Conservation (phyloP, 2,113 vertebrate species). For the Cochlearius cochlearius region DNA sequence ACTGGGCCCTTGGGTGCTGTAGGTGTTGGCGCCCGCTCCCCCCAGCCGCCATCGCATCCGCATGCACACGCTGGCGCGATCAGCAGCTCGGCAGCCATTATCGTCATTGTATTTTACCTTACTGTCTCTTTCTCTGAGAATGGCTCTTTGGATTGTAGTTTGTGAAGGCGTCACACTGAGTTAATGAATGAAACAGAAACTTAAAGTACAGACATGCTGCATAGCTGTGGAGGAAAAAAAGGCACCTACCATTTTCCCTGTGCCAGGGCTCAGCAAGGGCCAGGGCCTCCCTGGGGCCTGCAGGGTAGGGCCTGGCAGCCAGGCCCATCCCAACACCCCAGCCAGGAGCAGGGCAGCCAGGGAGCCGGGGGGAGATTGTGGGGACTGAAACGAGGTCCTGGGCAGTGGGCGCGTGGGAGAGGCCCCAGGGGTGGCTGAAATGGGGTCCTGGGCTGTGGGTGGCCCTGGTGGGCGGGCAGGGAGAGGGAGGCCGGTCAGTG, state of each 20-base stretch:
- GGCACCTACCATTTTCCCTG: accelerated
- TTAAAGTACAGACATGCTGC: not conserved
- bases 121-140: not conserved
- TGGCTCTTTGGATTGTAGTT: not conserved
- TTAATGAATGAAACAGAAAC: not conserved
- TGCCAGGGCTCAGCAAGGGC: no score
- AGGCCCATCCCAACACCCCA: not conserved
- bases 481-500: accelerated
- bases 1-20: accelerated
- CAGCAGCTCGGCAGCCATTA: not conserved
- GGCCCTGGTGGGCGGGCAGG: accelerated
- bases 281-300: accelerated
- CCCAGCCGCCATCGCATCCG: accelerated
- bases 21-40: accelerated
- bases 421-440: not conserved
- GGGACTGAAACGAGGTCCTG: not conserved
- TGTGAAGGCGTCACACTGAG: not conserved
- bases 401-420: not conserved
- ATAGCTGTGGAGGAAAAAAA: not conserved
- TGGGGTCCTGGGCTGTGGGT: no score
- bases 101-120: not conserved
- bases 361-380: accelerated
- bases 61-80: accelerated
- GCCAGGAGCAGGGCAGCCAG: not conserved
- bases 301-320: not conserved